Conservation (phyloP, 2,888 invertebrate genomes). For the Azorinus chamasolen region DNA sequence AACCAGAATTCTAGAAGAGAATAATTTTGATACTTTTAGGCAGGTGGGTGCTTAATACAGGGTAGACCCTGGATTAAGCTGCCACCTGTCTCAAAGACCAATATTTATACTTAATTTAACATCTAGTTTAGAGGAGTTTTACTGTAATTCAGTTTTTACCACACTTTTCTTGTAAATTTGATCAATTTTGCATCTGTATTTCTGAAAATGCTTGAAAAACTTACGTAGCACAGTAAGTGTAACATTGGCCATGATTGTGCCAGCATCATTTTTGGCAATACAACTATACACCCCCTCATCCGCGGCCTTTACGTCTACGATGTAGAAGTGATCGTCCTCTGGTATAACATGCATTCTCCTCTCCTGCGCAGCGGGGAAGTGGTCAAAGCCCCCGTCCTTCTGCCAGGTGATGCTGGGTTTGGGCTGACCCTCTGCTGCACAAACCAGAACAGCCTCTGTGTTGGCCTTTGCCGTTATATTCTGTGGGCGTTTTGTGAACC, state of each 20-base stretch:
- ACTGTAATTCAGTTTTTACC: no score
- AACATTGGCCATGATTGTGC: constrained; percentile 94
- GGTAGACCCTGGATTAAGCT: no score
- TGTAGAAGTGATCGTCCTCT: constrained; percentile 96
- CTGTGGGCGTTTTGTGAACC: constrained; percentile 93
- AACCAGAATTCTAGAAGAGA: no score
- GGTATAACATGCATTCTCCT: constrained; percentile 97
- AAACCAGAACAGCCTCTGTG: constrained; percentile 94
- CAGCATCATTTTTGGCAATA: constrained; percentile 96
- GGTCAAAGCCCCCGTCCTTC: constrained; percentile 87
- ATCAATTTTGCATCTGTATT: no score
- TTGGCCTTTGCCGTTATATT: constrained; percentile 95
- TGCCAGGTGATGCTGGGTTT: constrained; percentile 88
- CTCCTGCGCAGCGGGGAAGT: constrained; percentile 97
- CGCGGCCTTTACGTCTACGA: constrained; percentile 94
- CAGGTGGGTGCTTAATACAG: no score
- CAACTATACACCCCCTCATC: constrained; percentile 98
- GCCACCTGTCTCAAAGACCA: no score
- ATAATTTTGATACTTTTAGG: no score
- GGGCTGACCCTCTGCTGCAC: constrained; percentile 96
- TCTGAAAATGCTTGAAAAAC: no score
- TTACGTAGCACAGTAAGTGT: constrained; percentile 91
- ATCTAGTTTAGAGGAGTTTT: no score
- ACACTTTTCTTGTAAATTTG: no score
- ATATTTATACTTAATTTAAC: no score